Conservation (phyloP, 2,888 invertebrate species). For the Anticlea derivata region DNA sequence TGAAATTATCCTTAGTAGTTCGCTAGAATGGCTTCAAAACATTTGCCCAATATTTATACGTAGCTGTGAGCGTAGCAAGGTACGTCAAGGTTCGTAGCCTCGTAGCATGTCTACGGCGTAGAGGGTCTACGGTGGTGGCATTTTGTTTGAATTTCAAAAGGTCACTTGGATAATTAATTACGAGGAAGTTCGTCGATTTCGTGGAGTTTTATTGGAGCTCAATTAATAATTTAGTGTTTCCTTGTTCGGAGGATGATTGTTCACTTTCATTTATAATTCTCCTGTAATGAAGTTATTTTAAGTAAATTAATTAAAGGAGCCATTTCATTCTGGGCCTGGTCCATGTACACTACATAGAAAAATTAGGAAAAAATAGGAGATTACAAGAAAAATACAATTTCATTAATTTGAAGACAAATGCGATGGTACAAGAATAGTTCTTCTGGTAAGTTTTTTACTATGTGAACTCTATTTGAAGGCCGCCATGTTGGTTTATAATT, state of each 20-base stretch:
- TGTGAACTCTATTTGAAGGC: too few species aligned
- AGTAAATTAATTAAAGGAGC: too few species aligned
- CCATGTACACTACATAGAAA: too few species aligned
- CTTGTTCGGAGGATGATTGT: conserved; percentile 2
- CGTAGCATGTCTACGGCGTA: conserved; percentile 16
- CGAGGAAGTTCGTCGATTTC: not conserved
- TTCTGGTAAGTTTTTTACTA: too few species aligned
- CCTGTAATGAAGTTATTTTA: conserved; percentile 1
- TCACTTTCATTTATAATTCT: conserved; percentile 15
- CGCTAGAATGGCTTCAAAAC: too few species aligned
- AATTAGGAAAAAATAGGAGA: too few species aligned
- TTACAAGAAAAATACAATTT: too few species aligned
- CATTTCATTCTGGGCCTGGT: too few species aligned
- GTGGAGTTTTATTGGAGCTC: conserved; percentile 5
- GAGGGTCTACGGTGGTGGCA: conserved; percentile 17
- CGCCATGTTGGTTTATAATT: too few species aligned
- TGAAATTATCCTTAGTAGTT: too few species aligned
- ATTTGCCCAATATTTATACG: not conserved
- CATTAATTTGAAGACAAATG: too few species aligned
- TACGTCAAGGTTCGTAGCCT: conserved; percentile 4
- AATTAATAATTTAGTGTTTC: conserved; percentile 11
- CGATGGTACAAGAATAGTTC: too few species aligned
- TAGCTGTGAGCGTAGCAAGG: not conserved
- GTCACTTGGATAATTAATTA: conserved; percentile 15
- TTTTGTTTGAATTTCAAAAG: conserved; percentile 10